Evolutionary conservation across 53 echinoderm and acorn worm species (phyloP).

Genomic region (Luidia sarsii): DNA sequence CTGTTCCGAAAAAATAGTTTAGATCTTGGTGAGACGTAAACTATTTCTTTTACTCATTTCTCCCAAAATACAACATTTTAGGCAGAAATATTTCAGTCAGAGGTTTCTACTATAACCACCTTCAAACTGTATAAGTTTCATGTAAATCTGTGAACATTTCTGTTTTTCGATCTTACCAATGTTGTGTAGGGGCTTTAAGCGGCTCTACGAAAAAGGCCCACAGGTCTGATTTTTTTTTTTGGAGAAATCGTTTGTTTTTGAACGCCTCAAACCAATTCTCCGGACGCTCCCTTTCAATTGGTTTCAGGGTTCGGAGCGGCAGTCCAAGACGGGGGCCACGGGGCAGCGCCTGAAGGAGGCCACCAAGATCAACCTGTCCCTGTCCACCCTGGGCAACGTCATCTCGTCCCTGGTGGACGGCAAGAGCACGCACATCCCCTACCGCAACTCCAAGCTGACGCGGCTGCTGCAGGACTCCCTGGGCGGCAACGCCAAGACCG

Average conservation of each 20-base stretch:
- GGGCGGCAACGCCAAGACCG: slow-evolving; percentile 96
- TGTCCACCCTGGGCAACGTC: slow-evolving; percentile 94
- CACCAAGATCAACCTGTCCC: slow-evolving; percentile 92
- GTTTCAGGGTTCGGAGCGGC: slow-evolving; percentile 90
- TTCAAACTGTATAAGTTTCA: too few relatives aligned
- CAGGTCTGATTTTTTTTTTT: neutral
- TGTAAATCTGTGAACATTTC: too few relatives aligned
- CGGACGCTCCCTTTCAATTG: neutral
- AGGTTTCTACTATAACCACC: too few relatives aligned
- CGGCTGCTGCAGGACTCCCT: slow-evolving; percentile 91
- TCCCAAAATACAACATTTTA: too few relatives aligned
- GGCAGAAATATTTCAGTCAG: too few relatives aligned
- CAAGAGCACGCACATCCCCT: slow-evolving; percentile 98
- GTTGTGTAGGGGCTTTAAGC: too few relatives aligned
- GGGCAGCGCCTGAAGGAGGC: slow-evolving; percentile 90
- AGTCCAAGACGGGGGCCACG: slow-evolving; percentile 91
- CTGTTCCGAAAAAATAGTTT: too few relatives aligned
- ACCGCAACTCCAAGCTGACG: slow-evolving; percentile 97
- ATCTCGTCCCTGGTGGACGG: slow-evolving; percentile 96
- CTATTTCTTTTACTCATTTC: too few relatives aligned
- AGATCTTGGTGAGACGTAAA: too few relatives aligned
- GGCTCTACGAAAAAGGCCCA: too few relatives aligned
- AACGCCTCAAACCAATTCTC: too few relatives aligned
- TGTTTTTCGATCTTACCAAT: too few relatives aligned
- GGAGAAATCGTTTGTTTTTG: neutral